Percentiles rank a stretch among this genome's conserved stretches.
Conservation (phyloP, 2,888 invertebrate species). For the Hirtodrosophila trivittata region DNA sequence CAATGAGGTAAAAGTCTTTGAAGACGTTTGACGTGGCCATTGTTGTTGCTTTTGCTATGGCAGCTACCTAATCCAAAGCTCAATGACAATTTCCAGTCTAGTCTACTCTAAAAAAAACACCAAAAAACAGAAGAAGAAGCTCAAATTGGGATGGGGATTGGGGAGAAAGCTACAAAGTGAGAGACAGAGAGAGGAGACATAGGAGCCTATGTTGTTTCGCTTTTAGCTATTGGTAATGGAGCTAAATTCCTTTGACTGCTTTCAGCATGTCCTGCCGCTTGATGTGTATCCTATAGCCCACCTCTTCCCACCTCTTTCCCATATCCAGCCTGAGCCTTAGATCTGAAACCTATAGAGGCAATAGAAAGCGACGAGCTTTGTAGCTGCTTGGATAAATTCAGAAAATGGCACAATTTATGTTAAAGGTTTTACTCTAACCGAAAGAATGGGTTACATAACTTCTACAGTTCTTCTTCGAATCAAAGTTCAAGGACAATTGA, state of each 20-base stretch:
- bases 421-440: too few relatives aligned
- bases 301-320: too few relatives aligned
- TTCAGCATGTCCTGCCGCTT: conserved; percentile 43
- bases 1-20: conserved; percentile 66
- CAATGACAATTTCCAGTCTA: conserved; percentile 61
- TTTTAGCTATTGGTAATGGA: conserved; percentile 42
- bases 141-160: neutral
- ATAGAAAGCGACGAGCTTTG: too few relatives aligned
- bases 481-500: too few relatives aligned
- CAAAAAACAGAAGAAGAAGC: neutral
- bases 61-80: conserved; percentile 57
- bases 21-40: conserved; percentile 47
- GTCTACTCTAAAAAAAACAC: conserved; percentile 23
- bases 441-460: too few relatives aligned
- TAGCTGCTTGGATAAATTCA: too few relatives aligned
- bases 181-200: conserved; percentile 11
- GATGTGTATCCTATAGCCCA: conserved; percentile 16
- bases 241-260: conserved; percentile 50
- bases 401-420: too few relatives aligned
- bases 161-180: neutral
- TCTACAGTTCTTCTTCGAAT: too few relatives aligned
- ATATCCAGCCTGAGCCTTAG: too few relatives aligned
- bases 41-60: conserved; percentile 26
- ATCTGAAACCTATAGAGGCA: too few relatives aligned
- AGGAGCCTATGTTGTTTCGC: conserved; percentile 25